These are phyloP conservation scores for Sarcophaga peregrina DNA, from an alignment of 1,140 invertebrate genomes.

Conservation along the genomic window DNA sequence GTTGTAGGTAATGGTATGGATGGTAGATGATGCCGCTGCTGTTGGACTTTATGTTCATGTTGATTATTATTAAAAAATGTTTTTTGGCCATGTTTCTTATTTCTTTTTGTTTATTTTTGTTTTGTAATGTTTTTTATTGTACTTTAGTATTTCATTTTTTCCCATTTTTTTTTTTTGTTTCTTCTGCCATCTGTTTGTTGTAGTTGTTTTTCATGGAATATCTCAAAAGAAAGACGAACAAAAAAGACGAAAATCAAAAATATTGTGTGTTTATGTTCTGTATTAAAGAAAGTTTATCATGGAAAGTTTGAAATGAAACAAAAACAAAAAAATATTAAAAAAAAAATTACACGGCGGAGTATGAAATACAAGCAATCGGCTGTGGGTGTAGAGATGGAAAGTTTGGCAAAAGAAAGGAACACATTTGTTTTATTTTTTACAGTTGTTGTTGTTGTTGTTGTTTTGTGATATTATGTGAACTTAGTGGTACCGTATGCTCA, in stretches of 20 bases:
- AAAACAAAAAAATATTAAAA: not conserved
- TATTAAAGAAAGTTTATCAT: constrained; percentile 13
- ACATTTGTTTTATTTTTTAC: not conserved
- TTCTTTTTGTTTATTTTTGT: not conserved
- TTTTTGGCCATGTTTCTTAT: not conserved
- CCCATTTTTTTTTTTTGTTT: too few relatives aligned
- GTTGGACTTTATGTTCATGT: constrained; percentile 24
- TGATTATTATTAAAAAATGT: constrained; percentile 22
- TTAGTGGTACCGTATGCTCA: constrained; percentile 33
- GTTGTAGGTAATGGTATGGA: too few relatives aligned
- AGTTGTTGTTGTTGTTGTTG: not conserved
- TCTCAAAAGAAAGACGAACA: not conserved
- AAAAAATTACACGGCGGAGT: not conserved
- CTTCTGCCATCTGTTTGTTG: too few relatives aligned
- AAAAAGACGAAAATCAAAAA: constrained; percentile 7
- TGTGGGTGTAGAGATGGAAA: not conserved
- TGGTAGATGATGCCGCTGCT: not conserved
- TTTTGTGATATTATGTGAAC: constrained; percentile 36
- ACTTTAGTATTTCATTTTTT: too few relatives aligned
- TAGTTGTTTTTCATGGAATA: not conserved
- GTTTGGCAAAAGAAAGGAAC: not conserved
- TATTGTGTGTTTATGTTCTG: constrained; percentile 36
- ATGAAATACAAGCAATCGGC: too few relatives aligned
- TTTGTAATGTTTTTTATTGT: too few relatives aligned
- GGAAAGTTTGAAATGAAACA: constrained; percentile 15